These are phyloP conservation scores for Pteronotus mesoamericanus DNA, from an alignment of 2,797 vertebrate genomes.

Conservation along the genomic window DNA sequence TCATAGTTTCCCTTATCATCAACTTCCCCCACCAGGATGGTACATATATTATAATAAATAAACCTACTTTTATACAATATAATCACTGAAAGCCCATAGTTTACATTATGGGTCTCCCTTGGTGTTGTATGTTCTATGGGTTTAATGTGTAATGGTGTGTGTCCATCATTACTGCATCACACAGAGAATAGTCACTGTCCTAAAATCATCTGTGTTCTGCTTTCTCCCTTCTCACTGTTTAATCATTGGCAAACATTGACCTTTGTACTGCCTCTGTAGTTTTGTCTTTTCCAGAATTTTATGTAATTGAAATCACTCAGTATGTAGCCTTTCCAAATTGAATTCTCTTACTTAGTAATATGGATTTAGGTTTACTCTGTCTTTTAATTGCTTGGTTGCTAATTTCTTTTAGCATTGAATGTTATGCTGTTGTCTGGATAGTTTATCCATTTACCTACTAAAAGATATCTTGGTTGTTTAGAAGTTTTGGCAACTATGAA, in stretches of 20 bases:
- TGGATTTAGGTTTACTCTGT: background rate
- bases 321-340: background rate
- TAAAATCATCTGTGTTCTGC: background rate
- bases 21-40: background rate
- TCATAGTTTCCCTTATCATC: background rate
- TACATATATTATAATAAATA: background rate
- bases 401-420: background rate
- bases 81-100: background rate
- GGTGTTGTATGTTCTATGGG: background rate
- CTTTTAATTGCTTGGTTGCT: background rate
- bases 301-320: background rate
- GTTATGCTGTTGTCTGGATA: background rate
- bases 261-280: background rate
- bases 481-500: background rate
- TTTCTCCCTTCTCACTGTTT: background rate
- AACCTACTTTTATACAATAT: background rate
- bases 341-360: background rate
- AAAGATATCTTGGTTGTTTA: background rate
- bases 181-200: background rate
- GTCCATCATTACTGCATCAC: background rate
- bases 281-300: background rate
- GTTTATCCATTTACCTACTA: background rate
- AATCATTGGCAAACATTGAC: background rate
- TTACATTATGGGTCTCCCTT: background rate
- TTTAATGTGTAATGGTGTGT: background rate